Evolutionary conservation across 2,888 invertebrate genomes (phyloP).

Genomic region (Napeogenes sylphis): DNA sequence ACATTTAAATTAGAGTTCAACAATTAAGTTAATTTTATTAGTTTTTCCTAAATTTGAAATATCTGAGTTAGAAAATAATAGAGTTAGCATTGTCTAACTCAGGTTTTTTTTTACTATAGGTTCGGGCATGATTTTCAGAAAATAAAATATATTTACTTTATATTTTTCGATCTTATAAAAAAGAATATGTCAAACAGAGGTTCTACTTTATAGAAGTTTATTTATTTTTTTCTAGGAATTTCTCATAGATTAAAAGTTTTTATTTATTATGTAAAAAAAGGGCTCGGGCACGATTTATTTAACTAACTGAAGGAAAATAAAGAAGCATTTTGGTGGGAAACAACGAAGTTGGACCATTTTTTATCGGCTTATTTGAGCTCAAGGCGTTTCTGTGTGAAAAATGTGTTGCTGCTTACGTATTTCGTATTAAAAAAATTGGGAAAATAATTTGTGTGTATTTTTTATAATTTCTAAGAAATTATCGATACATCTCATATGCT

Average conservation of each 20-base stretch:
- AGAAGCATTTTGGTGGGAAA: constrained; percentile 44
- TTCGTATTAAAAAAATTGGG: constrained; percentile 18
- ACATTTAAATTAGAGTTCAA: background rate
- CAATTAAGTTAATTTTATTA: no score
- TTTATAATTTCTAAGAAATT: background rate
- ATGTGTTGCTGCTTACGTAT: constrained; percentile 39
- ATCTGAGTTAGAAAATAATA: no score
- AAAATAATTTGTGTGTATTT: background rate
- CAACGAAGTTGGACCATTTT: constrained; percentile 49
- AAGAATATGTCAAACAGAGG: no score
- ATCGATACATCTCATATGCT: background rate
- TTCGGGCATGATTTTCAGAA: no score
- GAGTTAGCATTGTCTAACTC: no score
- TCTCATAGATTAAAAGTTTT: constrained; percentile 36
- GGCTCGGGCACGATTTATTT: constrained; percentile 45
- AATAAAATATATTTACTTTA: no score
- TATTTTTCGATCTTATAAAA: no score
- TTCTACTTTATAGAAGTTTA: no score
- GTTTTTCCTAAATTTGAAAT: no score
- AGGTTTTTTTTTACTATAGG: no score
- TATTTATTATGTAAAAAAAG: constrained; percentile 49
- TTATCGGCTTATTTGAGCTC: constrained; percentile 55
- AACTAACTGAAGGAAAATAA: constrained; percentile 46
- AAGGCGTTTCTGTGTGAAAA: constrained; percentile 48
- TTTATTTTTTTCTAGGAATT: no score